Base-by-base conservation (phyloP, 1,140 invertebrate genomes). In the Drosophila ficusphila region DNA sequence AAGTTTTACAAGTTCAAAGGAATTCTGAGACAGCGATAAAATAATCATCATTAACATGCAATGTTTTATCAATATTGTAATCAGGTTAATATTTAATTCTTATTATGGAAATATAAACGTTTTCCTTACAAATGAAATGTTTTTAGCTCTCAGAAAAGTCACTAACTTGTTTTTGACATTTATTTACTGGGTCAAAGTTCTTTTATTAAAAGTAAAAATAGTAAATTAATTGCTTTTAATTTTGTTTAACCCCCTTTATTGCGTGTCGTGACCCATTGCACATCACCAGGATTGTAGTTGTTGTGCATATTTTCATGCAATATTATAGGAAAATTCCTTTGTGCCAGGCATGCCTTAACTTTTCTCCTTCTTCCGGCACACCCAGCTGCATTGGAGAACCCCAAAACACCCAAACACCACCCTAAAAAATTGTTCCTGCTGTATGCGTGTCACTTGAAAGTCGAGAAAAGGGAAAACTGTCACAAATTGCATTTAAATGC, bases 401-500 rank as follows among this genome's bases (percentile, higher is more conserved):
- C 6, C 2, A 36, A 33, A n/a, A 1, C n/a, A n/a, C 6, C n/a
- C 33, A 25, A 33, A 12, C 41, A 16, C 19, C 14, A 12, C 9
- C 33, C 16, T 7, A 6, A 21, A 14, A 27, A 11, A 12, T 8
- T 5, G 31, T 18, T 19, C 14, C 19, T 38, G 29, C 38, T 60
- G 34, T 61, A 62, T 81, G 73, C 68, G 73, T 77, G 78, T 68
- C 73, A 82, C 38, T 62, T 82, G 78, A 77, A 82, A 81, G 73
- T 81, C 60, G 74, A 61, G 46, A 39, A 12, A 53, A 79, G 46
- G 46, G 38, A 60, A 86, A 72, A 79, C 67, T 85, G 67, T 64
- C 54, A 56, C 81, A 86, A 85, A 85, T 85, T 86, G 81, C 81
- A 86, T 85, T 86, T 85, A 86, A 86, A 86, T 86, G 68, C 61